These are phyloP conservation scores for Merodon equestris DNA, from an alignment of 2,888 invertebrate genomes.

Conservation along the genomic window DNA sequence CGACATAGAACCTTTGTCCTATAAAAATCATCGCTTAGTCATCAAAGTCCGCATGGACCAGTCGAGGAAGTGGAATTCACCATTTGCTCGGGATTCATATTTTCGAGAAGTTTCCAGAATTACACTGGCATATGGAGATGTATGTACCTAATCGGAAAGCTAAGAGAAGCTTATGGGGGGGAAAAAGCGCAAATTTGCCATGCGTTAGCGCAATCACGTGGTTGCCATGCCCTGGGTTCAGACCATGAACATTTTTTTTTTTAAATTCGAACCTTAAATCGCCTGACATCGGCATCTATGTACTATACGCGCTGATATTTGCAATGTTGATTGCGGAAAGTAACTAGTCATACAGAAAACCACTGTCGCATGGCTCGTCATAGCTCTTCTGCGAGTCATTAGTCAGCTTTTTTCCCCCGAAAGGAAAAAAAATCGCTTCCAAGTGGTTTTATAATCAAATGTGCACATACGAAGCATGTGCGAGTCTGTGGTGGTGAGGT, in stretches of 20 bases:
- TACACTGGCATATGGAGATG: constrained; percentile 1
- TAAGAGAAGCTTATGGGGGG: neutral
- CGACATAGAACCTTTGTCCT: constrained; percentile 16
- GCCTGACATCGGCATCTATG: no score
- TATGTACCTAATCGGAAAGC: neutral
- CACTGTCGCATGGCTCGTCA: constrained; percentile 25
- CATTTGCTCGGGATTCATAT: neutral
- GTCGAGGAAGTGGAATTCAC: neutral
- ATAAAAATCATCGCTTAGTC: constrained; percentile 42
- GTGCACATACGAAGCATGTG: no score
- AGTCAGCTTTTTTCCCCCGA: no score
- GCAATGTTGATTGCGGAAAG: neutral
- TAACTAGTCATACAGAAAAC: constrained; percentile 19
- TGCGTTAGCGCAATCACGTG: constrained; percentile 61
- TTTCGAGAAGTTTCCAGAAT: constrained; percentile 52
- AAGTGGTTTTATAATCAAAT: no score
- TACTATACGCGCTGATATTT: no score
- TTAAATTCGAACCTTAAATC: no score
- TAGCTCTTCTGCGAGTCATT: neutral
- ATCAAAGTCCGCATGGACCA: constrained; percentile 8
- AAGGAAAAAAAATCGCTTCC: no score
- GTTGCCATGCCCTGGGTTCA: constrained; percentile 46
- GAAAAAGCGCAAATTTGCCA: constrained; percentile 30
- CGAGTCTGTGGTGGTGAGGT: no score
- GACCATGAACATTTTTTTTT: no score